These are phyloP conservation scores for Dolichotis patagonum DNA, from an alignment of 2,113 vertebrate species.

Conservation along the genomic window DNA sequence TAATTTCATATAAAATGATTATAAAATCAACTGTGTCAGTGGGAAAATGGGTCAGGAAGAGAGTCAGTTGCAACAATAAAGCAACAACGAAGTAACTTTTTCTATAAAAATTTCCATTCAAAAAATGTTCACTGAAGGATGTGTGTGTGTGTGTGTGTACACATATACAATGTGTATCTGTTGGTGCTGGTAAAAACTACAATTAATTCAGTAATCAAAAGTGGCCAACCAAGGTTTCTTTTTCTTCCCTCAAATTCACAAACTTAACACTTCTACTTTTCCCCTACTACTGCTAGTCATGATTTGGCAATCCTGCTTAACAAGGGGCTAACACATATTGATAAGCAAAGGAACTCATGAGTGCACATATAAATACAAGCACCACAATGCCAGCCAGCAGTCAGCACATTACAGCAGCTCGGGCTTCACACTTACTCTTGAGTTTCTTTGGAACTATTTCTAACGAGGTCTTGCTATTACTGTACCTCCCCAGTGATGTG, in stretches of 20 bases:
- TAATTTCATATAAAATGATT: conserved; percentile 18
- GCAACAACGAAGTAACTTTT: conserved; percentile 25
- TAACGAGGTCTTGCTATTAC: neutral
- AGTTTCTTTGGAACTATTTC: neutral
- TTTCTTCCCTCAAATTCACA: neutral
- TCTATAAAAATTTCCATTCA: conserved; percentile 42
- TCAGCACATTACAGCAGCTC: neutral
- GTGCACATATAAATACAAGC: neutral
- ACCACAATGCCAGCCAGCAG: neutral
- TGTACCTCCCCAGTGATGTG: neutral
- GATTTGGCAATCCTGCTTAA: neutral
- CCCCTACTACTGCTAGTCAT: neutral
- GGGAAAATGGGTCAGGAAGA: neutral
- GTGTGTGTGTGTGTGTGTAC: neutral
- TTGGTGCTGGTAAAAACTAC: neutral
- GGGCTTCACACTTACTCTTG: neutral
- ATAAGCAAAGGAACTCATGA: neutral
- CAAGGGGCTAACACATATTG: neutral
- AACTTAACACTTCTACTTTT: conserved; percentile 6
- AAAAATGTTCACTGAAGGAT: neutral
- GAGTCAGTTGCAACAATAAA: neutral
- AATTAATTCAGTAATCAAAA: conserved; percentile 41
- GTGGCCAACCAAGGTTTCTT: neutral
- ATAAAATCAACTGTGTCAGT: neutral
- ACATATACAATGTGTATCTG: neutral